A percentile compares a stretch with the other conserved stretches of the same genome.
Conservation (phyloP, 2,797 vertebrate species). For the Phoeniculus purpureus region DNA sequence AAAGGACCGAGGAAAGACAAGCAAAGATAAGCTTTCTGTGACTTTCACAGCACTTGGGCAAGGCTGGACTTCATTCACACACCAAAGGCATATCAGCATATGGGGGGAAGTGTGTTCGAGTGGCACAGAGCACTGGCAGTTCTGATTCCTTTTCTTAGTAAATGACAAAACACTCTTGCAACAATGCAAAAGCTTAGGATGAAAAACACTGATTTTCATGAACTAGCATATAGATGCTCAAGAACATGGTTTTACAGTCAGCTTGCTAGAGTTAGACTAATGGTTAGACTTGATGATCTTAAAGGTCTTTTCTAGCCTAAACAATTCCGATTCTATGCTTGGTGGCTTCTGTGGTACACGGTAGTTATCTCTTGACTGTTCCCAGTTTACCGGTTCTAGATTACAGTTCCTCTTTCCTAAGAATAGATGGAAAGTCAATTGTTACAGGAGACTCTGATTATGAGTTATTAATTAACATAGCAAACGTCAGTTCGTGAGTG, state of each 20-base stretch:
- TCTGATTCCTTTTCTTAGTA: background rate
- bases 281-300: too few relatives aligned
- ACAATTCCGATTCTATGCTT: too few relatives aligned
- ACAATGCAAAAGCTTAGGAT: background rate
- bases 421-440: background rate
- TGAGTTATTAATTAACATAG: conserved; percentile 6
- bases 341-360: background rate
- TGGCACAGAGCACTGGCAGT: background rate
- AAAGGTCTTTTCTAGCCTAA: too few relatives aligned
- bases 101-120: background rate
- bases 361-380: background rate
- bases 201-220: background rate
- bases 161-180: background rate
- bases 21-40: background rate
- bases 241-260: too few relatives aligned
- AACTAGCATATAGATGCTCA: background rate
- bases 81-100: background rate
- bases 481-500: background rate
- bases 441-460: background rate
- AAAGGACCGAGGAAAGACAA: background rate
- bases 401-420: background rate
- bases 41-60: background rate
- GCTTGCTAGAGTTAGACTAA: too few relatives aligned
- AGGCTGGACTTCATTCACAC: background rate
- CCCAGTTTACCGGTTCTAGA: background rate